Evolutionary conservation across 2,113 vertebrate genomes (phyloP).

Genomic region (human (Homo sapiens)): GRCh38 chr1:56650001-56650500

Average conservation of each 20-base stretch:
- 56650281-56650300: background rate
- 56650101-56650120: background rate
- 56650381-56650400: background rate
- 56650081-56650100: too few relatives aligned
- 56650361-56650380: slow-evolving; percentile 38
- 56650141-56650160: background rate
- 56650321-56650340: background rate
- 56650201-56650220: background rate
- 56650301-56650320: background rate
- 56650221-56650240: slow-evolving; percentile 11
- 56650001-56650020: too few relatives aligned
- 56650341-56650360: background rate
- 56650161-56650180: background rate
- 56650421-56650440: background rate
- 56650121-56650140: background rate
- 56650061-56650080: too few relatives aligned
- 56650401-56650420: background rate
- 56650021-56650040: too few relatives aligned
- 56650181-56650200: slow-evolving; percentile 36
- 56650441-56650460: background rate
- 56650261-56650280: background rate
- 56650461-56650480: background rate
- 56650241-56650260: background rate
- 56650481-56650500: background rate
- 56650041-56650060: too few relatives aligned